Conservation (phyloP, 2,888 invertebrate species). For the Herminia tarsipennalis region DNA sequence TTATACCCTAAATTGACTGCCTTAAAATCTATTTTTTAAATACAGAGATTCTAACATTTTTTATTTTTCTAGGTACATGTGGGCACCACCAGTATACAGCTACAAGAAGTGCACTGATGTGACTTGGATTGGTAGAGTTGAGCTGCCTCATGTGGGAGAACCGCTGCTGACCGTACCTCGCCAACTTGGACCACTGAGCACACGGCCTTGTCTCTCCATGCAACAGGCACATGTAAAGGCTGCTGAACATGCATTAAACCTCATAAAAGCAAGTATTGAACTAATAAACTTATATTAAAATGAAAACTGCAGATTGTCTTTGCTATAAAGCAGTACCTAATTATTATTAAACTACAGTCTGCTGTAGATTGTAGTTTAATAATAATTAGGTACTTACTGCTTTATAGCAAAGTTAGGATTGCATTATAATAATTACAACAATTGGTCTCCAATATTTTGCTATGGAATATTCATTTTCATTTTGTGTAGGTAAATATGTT, state of each 20-base stretch:
- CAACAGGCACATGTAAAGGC: slow-evolving; percentile 70
- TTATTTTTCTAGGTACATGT: slow-evolving; percentile 62
- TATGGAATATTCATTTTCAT: too few species aligned
- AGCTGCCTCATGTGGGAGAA: slow-evolving; percentile 65
- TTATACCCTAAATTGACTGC: background rate
- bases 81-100: slow-evolving; percentile 67
- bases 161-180: slow-evolving; percentile 58
- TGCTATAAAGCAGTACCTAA: too few species aligned
- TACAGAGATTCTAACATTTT: too few species aligned
- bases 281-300: too few species aligned
- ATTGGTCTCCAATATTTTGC: too few species aligned
- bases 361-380: too few species aligned
- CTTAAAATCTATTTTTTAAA: background rate
- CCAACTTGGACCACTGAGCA: slow-evolving; percentile 62
- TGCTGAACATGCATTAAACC: slow-evolving; percentile 64
- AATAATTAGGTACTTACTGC: background rate
- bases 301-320: background rate
- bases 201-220: slow-evolving; percentile 57
- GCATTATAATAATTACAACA: too few species aligned
- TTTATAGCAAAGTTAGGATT: too few species aligned
- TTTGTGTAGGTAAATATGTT: too few species aligned
- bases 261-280: too few species aligned
- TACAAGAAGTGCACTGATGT: slow-evolving; percentile 64
- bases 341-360: too few species aligned
- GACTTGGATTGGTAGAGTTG: slow-evolving; percentile 63